Percentiles rank a stretch among this genome's conserved stretches.
Evolutionary conservation across 2,888 invertebrate genomes (phyloP).

Genomic region (Scelioninae gen. 1): DNA sequence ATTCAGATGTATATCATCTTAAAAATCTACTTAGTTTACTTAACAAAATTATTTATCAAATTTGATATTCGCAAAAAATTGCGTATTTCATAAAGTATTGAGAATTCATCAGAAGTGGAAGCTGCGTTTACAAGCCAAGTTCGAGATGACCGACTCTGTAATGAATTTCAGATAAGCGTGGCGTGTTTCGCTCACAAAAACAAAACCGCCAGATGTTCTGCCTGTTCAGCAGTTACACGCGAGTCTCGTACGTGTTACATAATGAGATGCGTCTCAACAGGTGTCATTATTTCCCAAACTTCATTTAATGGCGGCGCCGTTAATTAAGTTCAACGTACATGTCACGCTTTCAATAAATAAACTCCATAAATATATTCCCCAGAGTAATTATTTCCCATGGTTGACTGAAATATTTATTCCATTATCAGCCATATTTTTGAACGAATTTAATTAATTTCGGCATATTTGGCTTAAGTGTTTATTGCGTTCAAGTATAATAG

Average conservation of each 20-base stretch:
- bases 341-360: constrained; percentile 33
- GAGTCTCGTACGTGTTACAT: constrained; percentile 54
- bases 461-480: neutral
- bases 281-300: constrained; percentile 67
- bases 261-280: constrained; percentile 72
- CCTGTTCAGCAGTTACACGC: constrained; percentile 64
- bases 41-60: too few species aligned
- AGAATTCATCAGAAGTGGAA: constrained; percentile 35
- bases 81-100: constrained; percentile 41
- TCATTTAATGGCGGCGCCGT: constrained; percentile 51
- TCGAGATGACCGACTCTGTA: constrained; percentile 56
- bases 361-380: constrained; percentile 4
- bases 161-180: constrained; percentile 69
- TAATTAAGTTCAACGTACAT: constrained; percentile 52
- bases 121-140: constrained; percentile 48
- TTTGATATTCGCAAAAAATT: constrained; percentile 52
- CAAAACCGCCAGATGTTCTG: constrained; percentile 66
- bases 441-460: constrained; percentile 14
- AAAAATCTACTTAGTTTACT: constrained; percentile 51
- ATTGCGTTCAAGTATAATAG: neutral
- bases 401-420: neutral
- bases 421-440: neutral
- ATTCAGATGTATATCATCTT: too few species aligned
- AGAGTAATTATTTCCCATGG: neutral
- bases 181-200: constrained; percentile 60